Percentiles rank a stretch among this genome's conserved stretches.
Conservation (phyloP, 2,113 vertebrate genomes). For the Bubo bubo region DNA sequence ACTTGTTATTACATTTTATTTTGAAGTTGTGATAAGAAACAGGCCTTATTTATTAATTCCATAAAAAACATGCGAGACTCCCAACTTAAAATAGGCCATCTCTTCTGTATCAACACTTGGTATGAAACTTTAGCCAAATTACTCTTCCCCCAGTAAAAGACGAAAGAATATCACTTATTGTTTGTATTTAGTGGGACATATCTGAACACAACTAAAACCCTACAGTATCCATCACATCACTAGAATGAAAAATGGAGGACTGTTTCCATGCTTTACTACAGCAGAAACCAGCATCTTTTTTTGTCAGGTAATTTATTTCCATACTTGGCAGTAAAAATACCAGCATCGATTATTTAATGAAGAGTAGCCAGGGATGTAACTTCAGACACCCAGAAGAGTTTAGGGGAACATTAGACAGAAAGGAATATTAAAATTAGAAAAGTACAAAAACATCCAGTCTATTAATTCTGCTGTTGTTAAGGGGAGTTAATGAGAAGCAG, state of each 20-base stretch:
- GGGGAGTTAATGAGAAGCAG: not conserved
- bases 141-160: not conserved
- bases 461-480: not conserved
- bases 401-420: not conserved
- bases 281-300: not conserved
- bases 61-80: not conserved
- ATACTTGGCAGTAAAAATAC: not conserved
- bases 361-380: not conserved
- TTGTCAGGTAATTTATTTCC: not conserved
- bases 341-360: not conserved
- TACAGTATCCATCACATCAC: not conserved
- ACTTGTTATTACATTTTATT: not conserved
- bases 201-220: not conserved
- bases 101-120: not conserved
- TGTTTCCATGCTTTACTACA: not conserved
- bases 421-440: not conserved
- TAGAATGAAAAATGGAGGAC: not conserved
- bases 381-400: not conserved
- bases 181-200: not conserved
- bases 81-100: fast-evolving
- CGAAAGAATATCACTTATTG: not conserved
- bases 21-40: not conserved
- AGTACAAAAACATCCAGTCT: not conserved
- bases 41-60: not conserved
- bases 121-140: not conserved